Evolutionary conservation across 2,797 vertebrate genomes (phyloP).

Genomic region (Tragopan temminckii): DNA sequence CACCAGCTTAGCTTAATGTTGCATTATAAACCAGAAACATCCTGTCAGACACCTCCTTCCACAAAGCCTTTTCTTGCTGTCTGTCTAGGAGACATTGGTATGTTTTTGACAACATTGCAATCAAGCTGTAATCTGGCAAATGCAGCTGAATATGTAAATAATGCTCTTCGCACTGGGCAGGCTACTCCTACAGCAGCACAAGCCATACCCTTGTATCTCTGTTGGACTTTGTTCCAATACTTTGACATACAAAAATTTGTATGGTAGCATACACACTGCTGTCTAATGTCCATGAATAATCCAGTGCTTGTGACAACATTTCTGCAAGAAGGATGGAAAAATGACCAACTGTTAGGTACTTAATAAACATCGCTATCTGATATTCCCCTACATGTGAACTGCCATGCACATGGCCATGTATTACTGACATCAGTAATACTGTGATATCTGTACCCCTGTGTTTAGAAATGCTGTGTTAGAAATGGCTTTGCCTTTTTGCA

Average conservation of each 20-base stretch:
- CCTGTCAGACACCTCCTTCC: neutral
- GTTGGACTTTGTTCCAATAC: neutral
- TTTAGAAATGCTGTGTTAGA: neutral
- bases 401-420: neutral
- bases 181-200: neutral
- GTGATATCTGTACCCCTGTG: rapidly evolving
- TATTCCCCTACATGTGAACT: neutral
- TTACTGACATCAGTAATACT: neutral
- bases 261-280: neutral
- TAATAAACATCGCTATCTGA: neutral
- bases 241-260: neutral
- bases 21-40: neutral
- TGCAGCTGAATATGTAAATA: neutral
- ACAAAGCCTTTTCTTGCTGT: neutral
- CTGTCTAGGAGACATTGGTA: neutral
- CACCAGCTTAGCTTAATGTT: neutral
- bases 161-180: neutral
- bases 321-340: neutral
- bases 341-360: neutral
- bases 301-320: neutral
- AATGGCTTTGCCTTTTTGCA: neutral
- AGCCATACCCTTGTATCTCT: neutral
- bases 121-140: neutral
- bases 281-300: neutral
- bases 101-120: neutral